Evolutionary conservation across 2,113 vertebrate species (phyloP).

Genomic region (Grallaria varia): DNA sequence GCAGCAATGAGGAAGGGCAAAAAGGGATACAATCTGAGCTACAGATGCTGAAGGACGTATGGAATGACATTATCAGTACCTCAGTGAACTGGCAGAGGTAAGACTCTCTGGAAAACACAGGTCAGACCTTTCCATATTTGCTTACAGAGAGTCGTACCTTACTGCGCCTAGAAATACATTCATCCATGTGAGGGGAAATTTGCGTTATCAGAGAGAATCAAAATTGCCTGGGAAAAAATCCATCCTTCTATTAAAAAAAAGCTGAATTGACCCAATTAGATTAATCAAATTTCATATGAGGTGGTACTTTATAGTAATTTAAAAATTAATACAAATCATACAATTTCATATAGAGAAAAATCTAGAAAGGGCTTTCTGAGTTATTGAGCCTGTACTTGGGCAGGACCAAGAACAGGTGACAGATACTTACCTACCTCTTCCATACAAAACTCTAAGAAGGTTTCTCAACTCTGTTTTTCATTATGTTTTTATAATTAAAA

Average conservation of each 20-base stretch:
- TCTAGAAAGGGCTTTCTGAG: neutral
- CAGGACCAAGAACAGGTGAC: neutral
- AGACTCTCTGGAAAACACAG: neutral
- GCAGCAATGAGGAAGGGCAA: slow-evolving; percentile 82
- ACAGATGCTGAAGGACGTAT: slow-evolving; percentile 83
- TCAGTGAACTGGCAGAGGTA: slow-evolving; percentile 90
- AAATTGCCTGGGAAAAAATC: neutral
- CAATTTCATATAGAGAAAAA: neutral
- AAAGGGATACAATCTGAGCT: slow-evolving; percentile 85
- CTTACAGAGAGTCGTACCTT: neutral
- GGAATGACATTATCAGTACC: slow-evolving; percentile 82
- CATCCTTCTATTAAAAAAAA: neutral
- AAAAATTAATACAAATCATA: neutral
- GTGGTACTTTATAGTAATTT: neutral
- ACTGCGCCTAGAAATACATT: neutral
- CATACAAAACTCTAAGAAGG: neutral
- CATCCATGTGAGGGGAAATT: neutral
- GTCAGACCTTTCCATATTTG: neutral
- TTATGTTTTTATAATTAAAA: neutral
- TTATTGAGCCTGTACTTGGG: neutral
- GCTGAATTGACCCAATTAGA: neutral
- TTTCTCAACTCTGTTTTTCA: neutral
- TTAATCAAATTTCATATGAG: neutral
- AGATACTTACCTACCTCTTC: neutral
- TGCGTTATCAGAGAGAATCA: neutral